Base-by-base conservation (phyloP, 2,113 vertebrate genomes). In the Madoqua kirkii region DNA sequence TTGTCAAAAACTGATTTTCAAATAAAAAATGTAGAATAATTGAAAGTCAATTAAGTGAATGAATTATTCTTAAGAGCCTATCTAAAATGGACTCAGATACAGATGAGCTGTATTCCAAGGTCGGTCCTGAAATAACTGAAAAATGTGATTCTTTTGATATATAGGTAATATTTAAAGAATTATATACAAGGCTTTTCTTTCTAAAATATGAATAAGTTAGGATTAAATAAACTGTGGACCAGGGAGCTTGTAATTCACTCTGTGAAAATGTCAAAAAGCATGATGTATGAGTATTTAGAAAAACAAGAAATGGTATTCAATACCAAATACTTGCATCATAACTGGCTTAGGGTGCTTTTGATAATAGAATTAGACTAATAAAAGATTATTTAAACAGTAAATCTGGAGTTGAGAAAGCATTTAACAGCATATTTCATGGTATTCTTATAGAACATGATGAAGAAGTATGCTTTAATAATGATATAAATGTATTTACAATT, bases 1-100 rank as follows among this genome's bases (percentile, higher is more conserved):
- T 96, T 76, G 31, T 88, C 40, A 96, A 91, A 91, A 90, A 96
- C 71, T 57, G 4, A 88, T 91, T 17, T 96, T 86, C 21, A 82
- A 29, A 76, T 67, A 54, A 40, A 90, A 91, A 50, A 88, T 21
- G 31, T 43, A 88, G 5, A 95, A 95, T 86, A 91, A 91, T 12
- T 81, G 43, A 97, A 92, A 43, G 3, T 7, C 17, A 92, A 36
- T 92, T 96, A 96, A 88, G 16, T 89, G 43, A 92, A 86, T 60
- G 82, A 54, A 50, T 91, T 92, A 48, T 84, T 82, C 93, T 54
- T 45, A 78, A 93, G 71, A 96, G 29, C 7, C 19, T 85, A 48
- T 81, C 33, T 92, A 78, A 78, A 95, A 95, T 90, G 45, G 81
- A n/a, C 93, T 90, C 64, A 85, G 33, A 91, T 54, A 45, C 36